Base-by-base conservation (phyloP, 1,140 invertebrate species). In the Zaprionus tsacasi region DNA sequence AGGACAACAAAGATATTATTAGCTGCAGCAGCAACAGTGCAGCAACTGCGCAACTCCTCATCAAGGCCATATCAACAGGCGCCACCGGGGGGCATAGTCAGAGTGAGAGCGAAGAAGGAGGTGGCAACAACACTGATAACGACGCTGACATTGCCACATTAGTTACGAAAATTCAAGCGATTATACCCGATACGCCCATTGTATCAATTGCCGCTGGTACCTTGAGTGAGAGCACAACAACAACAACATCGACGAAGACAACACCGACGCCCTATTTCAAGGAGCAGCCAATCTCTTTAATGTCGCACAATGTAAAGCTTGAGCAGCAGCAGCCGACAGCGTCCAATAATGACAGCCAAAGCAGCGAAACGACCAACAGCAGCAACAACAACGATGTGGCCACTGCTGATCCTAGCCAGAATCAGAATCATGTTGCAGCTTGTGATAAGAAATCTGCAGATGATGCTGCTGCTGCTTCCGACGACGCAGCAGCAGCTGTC, bases 111-210 rank as follows among this genome's bases (percentile, higher is more conserved):
- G n/a, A n/a, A n/a, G n/a, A n/a, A n/a, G n/a, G n/a, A n/a, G n/a
- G n/a, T n/a, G n/a, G n/a, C n/a, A n/a, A 38, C n/a, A 45, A 45
- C 21, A 35, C n/a, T 13, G 43, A 63, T 56, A 70, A 30, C 8
- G 67, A 75, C 52, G 67, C 4, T 30, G 27, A 75, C 43, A 71
- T 71, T 61, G 73, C 68, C 38, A 76, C 61, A 60, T 56, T 76
- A 70, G 66, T 67, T 17, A 67, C 74, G 35, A 72, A 85, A 48
- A 77, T 85, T 27, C 81, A 88, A 56, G 78, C 87, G 30, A 83
- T 91, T 50, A 91, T 91, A 65, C 89, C 88, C 27, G 88, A 91
- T 69, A 91, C 91, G 38, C 90, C 91, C 35, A 92, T 92, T 74
- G 91, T 92, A 17, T 92, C 91, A 10, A 92, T 92, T 77, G 91